Percentiles rank a stretch among this genome's conserved stretches.
Conservation (phyloP, 2,888 invertebrate species). For the Penaeus monodon region DNA sequence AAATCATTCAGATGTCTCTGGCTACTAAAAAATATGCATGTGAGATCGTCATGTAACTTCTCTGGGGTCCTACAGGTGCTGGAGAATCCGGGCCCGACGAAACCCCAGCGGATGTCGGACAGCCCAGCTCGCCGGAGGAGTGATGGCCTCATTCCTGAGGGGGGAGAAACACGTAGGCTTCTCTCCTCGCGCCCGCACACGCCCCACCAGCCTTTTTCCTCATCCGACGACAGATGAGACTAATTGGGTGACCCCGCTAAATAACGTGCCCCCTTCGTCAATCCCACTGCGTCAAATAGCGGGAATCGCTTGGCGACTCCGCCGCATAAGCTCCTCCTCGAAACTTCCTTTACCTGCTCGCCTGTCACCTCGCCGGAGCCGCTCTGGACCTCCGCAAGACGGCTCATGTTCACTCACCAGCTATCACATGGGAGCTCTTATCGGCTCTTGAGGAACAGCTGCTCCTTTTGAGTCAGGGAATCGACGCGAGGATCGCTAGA, state of each 20-base stretch:
- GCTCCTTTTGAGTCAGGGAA: conserved; percentile 52
- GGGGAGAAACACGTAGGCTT: conserved; percentile 33
- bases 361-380: conserved; percentile 69
- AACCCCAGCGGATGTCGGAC: conserved; percentile 52
- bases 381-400: conserved; percentile 64
- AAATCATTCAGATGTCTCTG: too few species aligned
- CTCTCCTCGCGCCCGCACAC: conserved; percentile 31
- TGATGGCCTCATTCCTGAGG: conserved; percentile 9
- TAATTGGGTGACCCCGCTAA: background rate
- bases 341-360: conserved; percentile 79
- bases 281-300: conserved; percentile 2
- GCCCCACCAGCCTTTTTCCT: conserved; percentile 24
- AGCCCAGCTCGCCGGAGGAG: conserved; percentile 46
- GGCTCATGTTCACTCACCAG: conserved; percentile 60
- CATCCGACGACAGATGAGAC: conserved; percentile 8
- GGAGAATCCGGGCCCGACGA: conserved; percentile 63
- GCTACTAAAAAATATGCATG: too few species aligned
- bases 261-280: conserved; percentile 19
- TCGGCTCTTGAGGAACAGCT: conserved; percentile 69
- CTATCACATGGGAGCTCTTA: conserved; percentile 72
- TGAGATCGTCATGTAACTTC: too few species aligned
- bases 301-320: conserved; percentile 50
- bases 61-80: conserved; percentile 52
- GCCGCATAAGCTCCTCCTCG: conserved; percentile 77
- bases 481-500: conserved; percentile 46